A percentile compares a stretch with the other conserved stretches of the same genome.
phyloP scores from a whole-genome alignment of 2,888 invertebrate species.

The Eurytoma californica region DNA sequence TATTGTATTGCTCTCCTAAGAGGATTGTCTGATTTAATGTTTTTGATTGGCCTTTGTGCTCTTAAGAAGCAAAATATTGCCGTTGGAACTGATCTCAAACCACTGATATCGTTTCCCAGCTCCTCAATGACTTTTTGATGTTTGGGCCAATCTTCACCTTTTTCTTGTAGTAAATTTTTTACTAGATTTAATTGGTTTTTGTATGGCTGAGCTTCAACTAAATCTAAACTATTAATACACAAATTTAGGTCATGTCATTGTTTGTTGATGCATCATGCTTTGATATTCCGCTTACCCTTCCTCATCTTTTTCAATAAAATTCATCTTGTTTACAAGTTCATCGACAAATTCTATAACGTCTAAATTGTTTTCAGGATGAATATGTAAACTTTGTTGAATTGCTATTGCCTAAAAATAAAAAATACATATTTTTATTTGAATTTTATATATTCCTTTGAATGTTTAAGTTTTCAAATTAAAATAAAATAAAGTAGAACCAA shows the following conservation, averaged over 20 bases:
- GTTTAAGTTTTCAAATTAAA: constrained; percentile 3
- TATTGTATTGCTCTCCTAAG: constrained; percentile 82
- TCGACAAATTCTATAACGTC: constrained; percentile 76
- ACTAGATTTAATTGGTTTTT: constrained; percentile 77
- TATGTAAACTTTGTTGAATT: constrained; percentile 77
- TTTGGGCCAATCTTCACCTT: constrained; percentile 71
- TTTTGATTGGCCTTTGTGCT: constrained; percentile 76
- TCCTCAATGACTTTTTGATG: constrained; percentile 76
- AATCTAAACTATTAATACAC: constrained; percentile 66
- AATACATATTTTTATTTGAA: constrained; percentile 15
- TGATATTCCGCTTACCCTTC: constrained; percentile 69
- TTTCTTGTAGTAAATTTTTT: constrained; percentile 75
- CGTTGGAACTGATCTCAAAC: constrained; percentile 83
- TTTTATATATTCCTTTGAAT: not conserved
- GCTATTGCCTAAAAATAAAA: constrained; percentile 76
- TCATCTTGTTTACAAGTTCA: constrained; percentile 77
- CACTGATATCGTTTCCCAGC: constrained; percentile 80
- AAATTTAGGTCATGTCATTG: constrained; percentile 4
- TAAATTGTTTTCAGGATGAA: constrained; percentile 74
- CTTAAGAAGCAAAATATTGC: constrained; percentile 83
- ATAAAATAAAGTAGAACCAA: not conserved
- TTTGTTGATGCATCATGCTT: not conserved
- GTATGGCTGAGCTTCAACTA: constrained; percentile 76
- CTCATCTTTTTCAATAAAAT: constrained; percentile 75
- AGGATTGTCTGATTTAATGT: constrained; percentile 77